Conservation (phyloP, 2,113 vertebrate genomes). For the Epinephelus lanceolatus region DNA sequence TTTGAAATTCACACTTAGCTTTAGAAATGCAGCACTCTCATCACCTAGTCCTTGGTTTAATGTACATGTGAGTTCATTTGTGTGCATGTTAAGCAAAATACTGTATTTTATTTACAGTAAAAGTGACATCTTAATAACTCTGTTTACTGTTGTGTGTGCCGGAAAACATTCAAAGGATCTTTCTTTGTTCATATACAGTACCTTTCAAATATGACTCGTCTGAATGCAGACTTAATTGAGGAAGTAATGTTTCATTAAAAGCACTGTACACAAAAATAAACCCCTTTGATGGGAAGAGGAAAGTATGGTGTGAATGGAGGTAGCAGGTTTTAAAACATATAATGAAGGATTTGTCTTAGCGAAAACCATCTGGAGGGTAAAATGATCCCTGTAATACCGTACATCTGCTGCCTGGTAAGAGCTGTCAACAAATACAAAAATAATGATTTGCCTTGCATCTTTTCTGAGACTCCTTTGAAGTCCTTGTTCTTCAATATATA, state of each 20-base stretch:
- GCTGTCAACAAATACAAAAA: conserved; percentile 18
- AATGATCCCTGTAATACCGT: conserved; percentile 16
- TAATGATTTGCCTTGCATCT: conserved; percentile 14
- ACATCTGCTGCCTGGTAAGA: conserved; percentile 38
- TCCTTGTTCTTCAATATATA: background rate
- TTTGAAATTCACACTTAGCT: conserved; percentile 7
- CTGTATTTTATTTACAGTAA: background rate
- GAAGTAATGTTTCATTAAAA: conserved; percentile 13
- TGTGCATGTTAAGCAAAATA: background rate
- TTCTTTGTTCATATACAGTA: conserved; percentile 2
- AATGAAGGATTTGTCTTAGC: conserved; percentile 40
- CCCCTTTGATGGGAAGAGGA: conserved; percentile 13
- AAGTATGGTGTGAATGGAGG: background rate
- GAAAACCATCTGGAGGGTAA: conserved; percentile 41
- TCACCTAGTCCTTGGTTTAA: background rate
- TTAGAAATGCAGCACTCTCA: background rate
- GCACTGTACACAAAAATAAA: conserved; percentile 10
- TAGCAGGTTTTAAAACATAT: conserved; percentile 28
- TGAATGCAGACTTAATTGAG: conserved; percentile 21
- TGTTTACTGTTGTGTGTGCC: background rate
- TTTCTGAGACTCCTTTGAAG: conserved; percentile 27
- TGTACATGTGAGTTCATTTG: background rate
- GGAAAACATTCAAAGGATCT: background rate
- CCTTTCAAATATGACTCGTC: conserved; percentile 5
- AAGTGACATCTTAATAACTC: background rate